Evolutionary conservation across 2,888 invertebrate genomes (phyloP), one percentile per base, ranked within the genome.

Genomic region (Lochmaea crataegi): DNA sequence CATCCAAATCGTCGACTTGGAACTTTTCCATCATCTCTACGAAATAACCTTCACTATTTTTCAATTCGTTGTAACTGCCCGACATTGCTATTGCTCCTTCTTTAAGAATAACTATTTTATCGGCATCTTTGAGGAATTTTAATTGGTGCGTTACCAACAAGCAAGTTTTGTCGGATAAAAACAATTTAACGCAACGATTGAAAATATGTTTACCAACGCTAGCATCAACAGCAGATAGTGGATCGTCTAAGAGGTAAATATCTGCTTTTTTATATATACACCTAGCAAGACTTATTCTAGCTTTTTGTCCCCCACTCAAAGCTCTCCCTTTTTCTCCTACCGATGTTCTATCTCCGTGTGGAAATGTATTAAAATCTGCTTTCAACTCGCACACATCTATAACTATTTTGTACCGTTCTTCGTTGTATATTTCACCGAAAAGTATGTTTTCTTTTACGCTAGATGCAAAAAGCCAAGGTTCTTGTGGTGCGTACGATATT

Each of bases 241-340:
- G 95, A 85, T 96, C 95, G 81, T 96, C 95, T 64, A 95, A 85
- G 32, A 95, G 87, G 82, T 94, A 95, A 57, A 95, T 89, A 80
- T 95, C 94, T 0, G 94, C 94, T 78, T 92, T 89, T 79, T 91
- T 91, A 82, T 95, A 95, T 65, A 95, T 88, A 10, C 93, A 91
- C 81, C 95, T 88, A 0, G 94, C 94, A 65, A 96, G 87, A 85
- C 94, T 94, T 41, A 96, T 91, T 76, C 96, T 89, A 1, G 95
- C 94, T 84, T 91, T 91, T 86, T 96, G 96, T n/a, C 95, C 95
- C 4, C 96, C 96, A 57, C 94, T 94, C 12, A 96, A 86, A 3
- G 92, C 91, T 2, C 93, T 91, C 11, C 96, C 96, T 67, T 93
- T 90, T 75, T 96, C 96, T 2, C 96, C 96, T 1, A 96, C 94